Conservation (phyloP, 37 sponge, comb jelly and placozoan species). For the Halisarca cf. caerulea region DNA sequence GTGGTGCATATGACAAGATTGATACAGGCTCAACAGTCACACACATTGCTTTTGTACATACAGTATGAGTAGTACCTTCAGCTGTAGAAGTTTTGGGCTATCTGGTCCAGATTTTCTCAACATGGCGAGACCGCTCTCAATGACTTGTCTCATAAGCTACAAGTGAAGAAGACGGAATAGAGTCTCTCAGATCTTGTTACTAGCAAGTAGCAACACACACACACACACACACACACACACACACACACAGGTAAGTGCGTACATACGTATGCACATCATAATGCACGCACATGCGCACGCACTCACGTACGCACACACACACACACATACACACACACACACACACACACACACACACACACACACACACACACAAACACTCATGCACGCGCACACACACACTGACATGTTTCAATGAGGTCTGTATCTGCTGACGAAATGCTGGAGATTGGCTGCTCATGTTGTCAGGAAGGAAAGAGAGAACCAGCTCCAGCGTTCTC, state of each 20-base stretch:
- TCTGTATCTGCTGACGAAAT: constrained; percentile 53
- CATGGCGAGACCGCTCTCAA: constrained; percentile 11
- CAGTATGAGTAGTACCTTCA: no score
- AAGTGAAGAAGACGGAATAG: background rate
- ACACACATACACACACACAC: constrained; percentile 30
- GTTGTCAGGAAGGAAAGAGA: constrained; percentile 50
- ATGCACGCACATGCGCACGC: constrained; percentile 26
- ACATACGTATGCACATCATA: constrained; percentile 27
- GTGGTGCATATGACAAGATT: no score
- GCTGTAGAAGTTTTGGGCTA: no score
- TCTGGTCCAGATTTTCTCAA: background rate
- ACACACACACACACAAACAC: background rate
- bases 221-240: constrained; percentile 9
- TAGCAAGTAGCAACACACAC: no score
- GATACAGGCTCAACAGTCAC: no score
- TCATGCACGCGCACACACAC: background rate
- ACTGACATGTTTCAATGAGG: constrained; percentile 63
- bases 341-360: constrained; percentile 24
- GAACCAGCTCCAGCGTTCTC: constrained; percentile 31
- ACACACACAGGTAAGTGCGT: constrained; percentile 14
- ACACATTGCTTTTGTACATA: no score
- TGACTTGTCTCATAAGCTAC: constrained; percentile 9
- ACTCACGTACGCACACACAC: constrained; percentile 34
- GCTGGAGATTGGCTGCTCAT: constrained; percentile 65
- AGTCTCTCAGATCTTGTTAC: no score